phyloP scores from a whole-genome alignment of 2,888 invertebrate genomes.

The Herminia tarsipennalis region DNA sequence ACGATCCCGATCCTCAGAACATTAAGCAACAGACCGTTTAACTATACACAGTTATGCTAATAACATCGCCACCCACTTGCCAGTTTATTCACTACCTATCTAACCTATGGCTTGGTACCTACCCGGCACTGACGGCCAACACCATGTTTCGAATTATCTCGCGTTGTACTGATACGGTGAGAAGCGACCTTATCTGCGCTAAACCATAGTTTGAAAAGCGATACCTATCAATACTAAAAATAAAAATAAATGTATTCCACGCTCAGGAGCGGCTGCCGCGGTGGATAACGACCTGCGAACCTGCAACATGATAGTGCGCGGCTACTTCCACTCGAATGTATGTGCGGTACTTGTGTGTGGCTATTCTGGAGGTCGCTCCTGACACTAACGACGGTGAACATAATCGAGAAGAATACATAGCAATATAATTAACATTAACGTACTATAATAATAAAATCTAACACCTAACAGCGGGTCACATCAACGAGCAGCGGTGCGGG shows the following conservation, averaged over 20 bases:
- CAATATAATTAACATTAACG: conserved; percentile 10
- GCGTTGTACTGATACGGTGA: neutral
- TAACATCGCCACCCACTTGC: too few species aligned
- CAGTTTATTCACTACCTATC: too few species aligned
- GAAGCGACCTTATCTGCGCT: conserved; percentile 6
- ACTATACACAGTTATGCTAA: too few species aligned
- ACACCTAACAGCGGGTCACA: conserved; percentile 12
- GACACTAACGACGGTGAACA: conserved; percentile 5
- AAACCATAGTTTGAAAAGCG: conserved; percentile 10
- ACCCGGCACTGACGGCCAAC: too few species aligned
- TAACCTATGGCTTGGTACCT: too few species aligned
- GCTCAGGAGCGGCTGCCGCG: conserved; percentile 1
- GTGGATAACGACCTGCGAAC: conserved; percentile 2
- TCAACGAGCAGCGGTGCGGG: neutral
- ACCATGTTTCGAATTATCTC: neutral
- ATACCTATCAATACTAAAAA: neutral
- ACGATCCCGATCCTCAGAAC: too few species aligned
- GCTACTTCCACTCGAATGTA: neutral
- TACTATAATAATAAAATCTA: conserved; percentile 16
- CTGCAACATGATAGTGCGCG: conserved; percentile 12
- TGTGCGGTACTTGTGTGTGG: neutral
- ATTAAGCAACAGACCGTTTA: too few species aligned
- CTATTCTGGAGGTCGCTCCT: conserved; percentile 2
- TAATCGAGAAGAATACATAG: conserved; percentile 30
- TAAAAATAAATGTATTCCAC: neutral